A percentile compares a stretch with the other conserved stretches of the same genome.
These are phyloP conservation scores for Hemichromis elongatus DNA, from an alignment of 2,113 vertebrate genomes.

Conservation along the genomic window DNA sequence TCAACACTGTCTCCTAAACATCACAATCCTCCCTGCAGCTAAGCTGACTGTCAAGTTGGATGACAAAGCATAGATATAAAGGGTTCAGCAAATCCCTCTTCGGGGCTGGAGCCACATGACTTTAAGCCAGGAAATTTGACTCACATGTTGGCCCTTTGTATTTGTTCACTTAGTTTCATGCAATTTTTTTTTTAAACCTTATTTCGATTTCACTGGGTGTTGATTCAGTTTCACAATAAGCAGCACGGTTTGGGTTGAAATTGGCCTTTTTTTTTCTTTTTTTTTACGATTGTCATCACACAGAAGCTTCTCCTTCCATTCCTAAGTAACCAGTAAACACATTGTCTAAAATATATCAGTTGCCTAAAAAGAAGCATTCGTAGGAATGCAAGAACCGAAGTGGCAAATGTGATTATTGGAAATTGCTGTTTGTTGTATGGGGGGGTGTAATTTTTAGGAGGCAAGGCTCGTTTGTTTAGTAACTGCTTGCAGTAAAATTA, in stretches of 20 bases:
- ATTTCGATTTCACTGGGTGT: neutral
- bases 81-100: neutral
- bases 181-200: neutral
- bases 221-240: neutral
- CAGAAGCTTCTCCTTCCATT: neutral
- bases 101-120: neutral
- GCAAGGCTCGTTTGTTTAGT: neutral
- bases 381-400: neutral
- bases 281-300: neutral
- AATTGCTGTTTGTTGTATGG: neutral
- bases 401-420: neutral
- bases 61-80: neutral
- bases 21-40: neutral
- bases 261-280: neutral
- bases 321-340: neutral
- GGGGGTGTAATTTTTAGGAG: neutral
- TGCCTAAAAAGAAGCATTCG: neutral
- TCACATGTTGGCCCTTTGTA: neutral
- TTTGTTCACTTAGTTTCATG: neutral
- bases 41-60: neutral
- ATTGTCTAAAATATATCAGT: neutral
- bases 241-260: neutral
- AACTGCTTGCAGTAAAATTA: neutral
- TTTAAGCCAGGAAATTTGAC: neutral
- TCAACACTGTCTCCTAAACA: neutral